phyloP scores from a whole-genome alignment of 2,888 invertebrate species.

The Andrena hattorfiana region DNA sequence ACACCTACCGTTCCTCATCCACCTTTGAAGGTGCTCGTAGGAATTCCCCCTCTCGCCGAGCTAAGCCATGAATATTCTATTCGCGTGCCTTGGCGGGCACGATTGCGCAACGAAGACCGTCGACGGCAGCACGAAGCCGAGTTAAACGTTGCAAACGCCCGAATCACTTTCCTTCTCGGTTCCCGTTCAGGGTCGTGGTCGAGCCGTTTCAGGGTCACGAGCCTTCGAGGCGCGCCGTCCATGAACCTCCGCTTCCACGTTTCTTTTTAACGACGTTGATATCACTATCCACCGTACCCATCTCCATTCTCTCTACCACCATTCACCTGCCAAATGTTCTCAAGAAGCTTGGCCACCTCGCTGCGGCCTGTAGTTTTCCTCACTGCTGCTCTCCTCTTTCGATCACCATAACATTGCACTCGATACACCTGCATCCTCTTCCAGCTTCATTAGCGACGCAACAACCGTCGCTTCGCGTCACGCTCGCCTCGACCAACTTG shows the following conservation, averaged over 20 bases:
- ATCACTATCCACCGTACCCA: no score
- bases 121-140: constrained; percentile 42
- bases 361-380: no score
- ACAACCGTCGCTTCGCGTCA: no score
- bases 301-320: no score
- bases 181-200: constrained; percentile 77
- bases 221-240: constrained; percentile 25
- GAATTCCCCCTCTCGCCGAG: not conserved
- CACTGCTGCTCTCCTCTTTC: no score
- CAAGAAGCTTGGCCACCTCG: no score
- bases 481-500: no score
- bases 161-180: constrained; percentile 80
- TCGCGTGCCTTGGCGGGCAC: constrained; percentile 70
- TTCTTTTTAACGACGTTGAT: not conserved
- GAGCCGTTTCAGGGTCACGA: constrained; percentile 73
- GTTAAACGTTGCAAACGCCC: constrained; percentile 58
- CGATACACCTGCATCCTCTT: no score
- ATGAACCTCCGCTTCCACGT: not conserved
- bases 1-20: constrained; percentile 28
- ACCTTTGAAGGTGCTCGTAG: constrained; percentile 15
- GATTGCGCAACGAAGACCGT: constrained; percentile 62
- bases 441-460: no score
- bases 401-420: no score
- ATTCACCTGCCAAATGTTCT: no score
- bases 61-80: constrained; percentile 71